Conservation (phyloP, 2,797 vertebrate species). For the Capromys pilorides region DNA sequence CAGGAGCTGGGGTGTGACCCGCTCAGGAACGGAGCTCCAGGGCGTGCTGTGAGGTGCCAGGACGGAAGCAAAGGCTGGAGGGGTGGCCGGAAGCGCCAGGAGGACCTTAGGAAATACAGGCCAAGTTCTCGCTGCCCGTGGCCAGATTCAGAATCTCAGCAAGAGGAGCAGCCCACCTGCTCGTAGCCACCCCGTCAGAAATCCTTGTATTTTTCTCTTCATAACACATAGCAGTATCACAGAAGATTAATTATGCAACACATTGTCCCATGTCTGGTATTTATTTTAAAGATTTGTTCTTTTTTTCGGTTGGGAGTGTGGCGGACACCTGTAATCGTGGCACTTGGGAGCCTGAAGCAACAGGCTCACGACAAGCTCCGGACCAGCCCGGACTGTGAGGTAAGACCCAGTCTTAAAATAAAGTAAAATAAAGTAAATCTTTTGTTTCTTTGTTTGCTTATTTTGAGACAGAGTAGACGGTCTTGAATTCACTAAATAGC, state of each 20-base stretch:
- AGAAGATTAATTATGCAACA: slow-evolving; percentile 45
- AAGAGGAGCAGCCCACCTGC: not conserved
- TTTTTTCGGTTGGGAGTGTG: not conserved
- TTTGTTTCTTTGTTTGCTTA: not conserved
- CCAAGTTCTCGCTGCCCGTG: not conserved
- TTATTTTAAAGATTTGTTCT: not conserved
- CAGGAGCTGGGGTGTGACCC: not conserved
- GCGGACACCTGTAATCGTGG: not conserved
- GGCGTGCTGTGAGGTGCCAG: not conserved
- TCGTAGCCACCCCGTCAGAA: not conserved
- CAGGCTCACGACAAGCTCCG: not conserved
- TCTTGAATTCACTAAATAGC: not conserved
- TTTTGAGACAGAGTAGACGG: not conserved
- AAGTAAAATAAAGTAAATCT: not conserved
- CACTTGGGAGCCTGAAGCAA: not conserved
- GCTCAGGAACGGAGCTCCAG: not conserved
- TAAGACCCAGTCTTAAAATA: not conserved
- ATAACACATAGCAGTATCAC: slow-evolving; percentile 27
- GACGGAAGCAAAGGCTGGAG: not conserved
- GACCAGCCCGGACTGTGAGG: not conserved
- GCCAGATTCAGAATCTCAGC: not conserved
- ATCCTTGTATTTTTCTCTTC: not conserved
- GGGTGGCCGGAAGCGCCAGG: not conserved
- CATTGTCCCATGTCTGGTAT: not conserved
- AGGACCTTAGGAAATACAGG: not conserved